Conservation (phyloP, 2,797 vertebrate genomes). For the Anas capensis region DNA sequence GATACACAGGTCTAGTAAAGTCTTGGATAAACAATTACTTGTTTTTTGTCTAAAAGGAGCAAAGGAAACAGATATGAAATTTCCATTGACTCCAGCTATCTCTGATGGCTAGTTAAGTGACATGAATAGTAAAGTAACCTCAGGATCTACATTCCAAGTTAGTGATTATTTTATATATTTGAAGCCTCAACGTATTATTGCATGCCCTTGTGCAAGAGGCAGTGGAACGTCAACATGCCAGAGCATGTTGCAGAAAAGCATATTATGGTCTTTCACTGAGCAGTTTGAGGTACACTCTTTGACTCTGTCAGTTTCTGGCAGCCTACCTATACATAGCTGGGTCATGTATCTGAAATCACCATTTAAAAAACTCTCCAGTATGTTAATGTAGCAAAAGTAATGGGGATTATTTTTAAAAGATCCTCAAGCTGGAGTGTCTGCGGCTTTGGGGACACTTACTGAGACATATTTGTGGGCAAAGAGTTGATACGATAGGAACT, state of each 20-base stretch:
- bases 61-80: not conserved
- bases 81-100: not conserved
- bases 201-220: not conserved
- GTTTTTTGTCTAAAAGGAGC: not conserved
- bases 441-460: not conserved
- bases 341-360: not conserved
- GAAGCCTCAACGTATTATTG: not conserved
- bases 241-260: not conserved
- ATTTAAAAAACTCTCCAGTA: not conserved
- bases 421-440: not conserved
- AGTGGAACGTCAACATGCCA: fast-evolving
- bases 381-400: not conserved
- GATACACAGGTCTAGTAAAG: not conserved
- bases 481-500: not conserved
- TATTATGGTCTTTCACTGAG: not conserved
- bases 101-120: not conserved
- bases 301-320: not conserved
- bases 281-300: not conserved
- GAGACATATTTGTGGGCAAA: not conserved
- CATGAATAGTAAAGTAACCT: not conserved
- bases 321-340: fast-evolving
- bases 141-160: not conserved
- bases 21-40: not conserved
- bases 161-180: not conserved
- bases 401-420: not conserved